These are phyloP conservation scores for Paracanthobrama guichenoti DNA, from an alignment of 2,113 vertebrate species.

Conservation along the genomic window DNA sequence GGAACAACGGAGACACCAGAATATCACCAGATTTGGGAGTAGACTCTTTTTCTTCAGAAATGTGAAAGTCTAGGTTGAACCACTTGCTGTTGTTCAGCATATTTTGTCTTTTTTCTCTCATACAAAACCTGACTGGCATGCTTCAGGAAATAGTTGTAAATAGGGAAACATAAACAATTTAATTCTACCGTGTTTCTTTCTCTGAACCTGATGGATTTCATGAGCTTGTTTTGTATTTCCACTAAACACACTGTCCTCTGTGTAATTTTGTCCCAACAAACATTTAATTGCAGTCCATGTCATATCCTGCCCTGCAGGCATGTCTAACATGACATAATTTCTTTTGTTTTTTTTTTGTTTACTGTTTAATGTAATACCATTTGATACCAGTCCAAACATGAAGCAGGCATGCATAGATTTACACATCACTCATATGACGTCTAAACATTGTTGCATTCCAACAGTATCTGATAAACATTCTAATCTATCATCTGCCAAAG, in stretches of 20 bases:
- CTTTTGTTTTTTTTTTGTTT: neutral
- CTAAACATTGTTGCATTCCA: neutral
- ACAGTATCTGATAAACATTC: neutral
- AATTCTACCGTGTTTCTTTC: slow-evolving; percentile 10
- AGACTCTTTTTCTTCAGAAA: neutral
- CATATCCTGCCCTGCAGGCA: neutral
- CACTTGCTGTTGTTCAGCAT: neutral
- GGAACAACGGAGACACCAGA: no score
- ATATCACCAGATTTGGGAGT: no score
- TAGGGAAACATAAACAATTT: slow-evolving; percentile 17
- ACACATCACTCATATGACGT: neutral
- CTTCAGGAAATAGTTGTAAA: slow-evolving; percentile 51
- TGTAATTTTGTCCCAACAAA: slow-evolving; percentile 6
- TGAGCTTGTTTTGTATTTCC: slow-evolving; percentile 32
- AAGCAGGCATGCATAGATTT: neutral
- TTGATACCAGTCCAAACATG: neutral
- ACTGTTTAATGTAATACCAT: neutral
- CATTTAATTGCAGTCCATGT: neutral
- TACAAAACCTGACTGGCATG: slow-evolving; percentile 26
- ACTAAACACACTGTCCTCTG: slow-evolving; percentile 2
- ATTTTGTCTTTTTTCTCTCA: slow-evolving; percentile 2
- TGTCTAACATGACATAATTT: neutral
- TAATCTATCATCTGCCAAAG: neutral
- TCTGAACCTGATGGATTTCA: slow-evolving; percentile 35
- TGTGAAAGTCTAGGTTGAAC: neutral